Base-by-base conservation (phyloP, 2,113 vertebrate species). In the Cyprinus carpio region DNA sequence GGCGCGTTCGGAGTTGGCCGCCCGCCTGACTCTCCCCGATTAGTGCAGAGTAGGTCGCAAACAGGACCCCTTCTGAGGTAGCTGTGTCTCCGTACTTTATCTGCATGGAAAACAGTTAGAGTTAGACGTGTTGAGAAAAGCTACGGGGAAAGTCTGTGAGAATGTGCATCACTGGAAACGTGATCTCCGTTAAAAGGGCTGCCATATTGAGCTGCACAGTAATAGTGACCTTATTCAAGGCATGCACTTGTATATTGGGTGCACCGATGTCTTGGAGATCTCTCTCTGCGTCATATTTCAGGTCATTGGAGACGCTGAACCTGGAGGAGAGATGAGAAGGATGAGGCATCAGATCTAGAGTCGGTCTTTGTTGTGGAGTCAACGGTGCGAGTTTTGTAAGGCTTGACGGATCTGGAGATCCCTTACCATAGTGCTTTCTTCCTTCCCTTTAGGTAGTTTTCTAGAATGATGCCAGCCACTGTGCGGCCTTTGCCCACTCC, bases 281-380 rank as follows among this genome's bases (percentile, higher is more conserved):
- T 81, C 98, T 95, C 93, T 99, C 98, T 1, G 98, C 96, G 83
- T 99, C 98, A 0, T 97, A 99, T 89, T 97, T 98, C 92, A 99
- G 96, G 91, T 99, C 98, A 11, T 99, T 99, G 90, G 98, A 99
- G 91, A 98, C 97, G 15, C 98, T 99, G 94, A 99, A 99, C 98
- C 98, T 99, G 92, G 60, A 87, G 62, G 77, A 88, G 87, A 84
- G 13, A 67, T 40, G 43, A 16, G 60, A 7, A 12, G 15, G 31
- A 18, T 78, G 31, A 87, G 72, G 29, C 34, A 20, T 40, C 27
- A 15, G 49, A 80, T 84, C 84, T 75, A 27, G 58, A 71, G 12
- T 64, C 84, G 58, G 75, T 51, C 82, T 58, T 76, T 29, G 90
- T 49, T 77, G 64, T 31, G 75, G 40, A 43, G 13, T 37, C 9